phyloP scores from a whole-genome alignment of 2,797 vertebrate species.

The Chelon labrosus region DNA sequence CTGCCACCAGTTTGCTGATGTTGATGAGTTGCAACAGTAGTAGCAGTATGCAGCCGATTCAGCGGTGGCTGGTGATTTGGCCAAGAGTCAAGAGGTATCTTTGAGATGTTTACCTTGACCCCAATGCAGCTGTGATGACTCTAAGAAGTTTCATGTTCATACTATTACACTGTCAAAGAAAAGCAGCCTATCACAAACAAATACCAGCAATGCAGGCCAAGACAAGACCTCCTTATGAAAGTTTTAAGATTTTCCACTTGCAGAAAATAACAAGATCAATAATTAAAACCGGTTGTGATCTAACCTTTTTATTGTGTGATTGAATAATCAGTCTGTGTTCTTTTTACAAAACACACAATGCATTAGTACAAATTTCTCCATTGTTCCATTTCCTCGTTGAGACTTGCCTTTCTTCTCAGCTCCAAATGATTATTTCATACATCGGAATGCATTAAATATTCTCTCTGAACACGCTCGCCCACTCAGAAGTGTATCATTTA shows the following conservation, averaged over 20 bases:
- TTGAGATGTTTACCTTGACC: too few species aligned
- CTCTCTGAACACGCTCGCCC: constrained; percentile 32
- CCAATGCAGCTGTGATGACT: too few species aligned
- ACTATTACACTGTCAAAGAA: neutral
- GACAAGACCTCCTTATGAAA: neutral
- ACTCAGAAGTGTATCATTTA: constrained; percentile 32
- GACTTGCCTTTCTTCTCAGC: constrained; percentile 13
- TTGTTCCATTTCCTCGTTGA: constrained; percentile 12
- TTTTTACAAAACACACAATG: neutral
- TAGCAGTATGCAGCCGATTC: too few species aligned
- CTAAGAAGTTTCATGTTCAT: too few species aligned
- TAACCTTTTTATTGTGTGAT: neutral
- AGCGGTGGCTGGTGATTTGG: too few species aligned
- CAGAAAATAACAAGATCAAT: neutral
- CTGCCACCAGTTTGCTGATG: too few species aligned
- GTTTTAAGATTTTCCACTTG: neutral
- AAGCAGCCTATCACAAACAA: neutral
- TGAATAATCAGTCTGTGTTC: too few species aligned
- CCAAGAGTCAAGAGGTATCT: neutral
- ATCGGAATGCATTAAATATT: constrained; percentile 31
- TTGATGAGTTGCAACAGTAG: too few species aligned
- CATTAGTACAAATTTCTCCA: neutral
- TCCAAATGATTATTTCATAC: constrained; percentile 35
- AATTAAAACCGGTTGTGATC: neutral
- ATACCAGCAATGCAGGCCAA: neutral